phyloP scores from a whole-genome alignment of 1,140 invertebrate species.

The Thaumetopoea pityocampa region DNA sequence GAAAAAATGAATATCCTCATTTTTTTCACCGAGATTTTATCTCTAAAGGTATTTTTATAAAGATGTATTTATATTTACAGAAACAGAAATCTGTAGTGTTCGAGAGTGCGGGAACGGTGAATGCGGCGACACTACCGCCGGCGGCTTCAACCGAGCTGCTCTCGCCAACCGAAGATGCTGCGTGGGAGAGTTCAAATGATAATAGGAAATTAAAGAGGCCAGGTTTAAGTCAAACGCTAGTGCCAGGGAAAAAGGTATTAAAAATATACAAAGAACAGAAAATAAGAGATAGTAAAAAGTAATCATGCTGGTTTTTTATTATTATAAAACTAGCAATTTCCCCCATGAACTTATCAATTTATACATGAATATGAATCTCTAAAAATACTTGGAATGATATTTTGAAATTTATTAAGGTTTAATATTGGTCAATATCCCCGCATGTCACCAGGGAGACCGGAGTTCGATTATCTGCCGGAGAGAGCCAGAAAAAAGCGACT shows the following conservation, averaged over 20 bases:
- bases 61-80: constrained; percentile 30
- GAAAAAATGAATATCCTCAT: too few relatives aligned
- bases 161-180: constrained; percentile 58
- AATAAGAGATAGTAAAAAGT: constrained; percentile 51
- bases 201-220: constrained; percentile 84
- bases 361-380: too few relatives aligned
- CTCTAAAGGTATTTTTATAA: too few relatives aligned
- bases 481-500: too few relatives aligned
- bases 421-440: too few relatives aligned
- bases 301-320: constrained; percentile 29
- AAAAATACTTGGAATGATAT: too few relatives aligned
- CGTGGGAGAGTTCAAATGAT: constrained; percentile 76
- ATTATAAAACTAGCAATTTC: too few relatives aligned
- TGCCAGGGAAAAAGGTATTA: constrained; percentile 90
- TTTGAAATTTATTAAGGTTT: too few relatives aligned
- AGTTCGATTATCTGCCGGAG: too few relatives aligned
- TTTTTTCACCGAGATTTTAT: too few relatives aligned
- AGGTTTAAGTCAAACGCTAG: constrained; percentile 84
- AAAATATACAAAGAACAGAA: constrained; percentile 82
- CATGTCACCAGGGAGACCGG: too few relatives aligned
- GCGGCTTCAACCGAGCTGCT: constrained; percentile 33
- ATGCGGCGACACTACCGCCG: constrained; percentile 41
- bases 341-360: too few relatives aligned
- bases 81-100: constrained; percentile 59
- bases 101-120: constrained; percentile 56